Percentiles rank a stretch among this genome's conserved stretches.
Conservation (phyloP, 2,888 invertebrate species). For the Parnassius apollo region DNA sequence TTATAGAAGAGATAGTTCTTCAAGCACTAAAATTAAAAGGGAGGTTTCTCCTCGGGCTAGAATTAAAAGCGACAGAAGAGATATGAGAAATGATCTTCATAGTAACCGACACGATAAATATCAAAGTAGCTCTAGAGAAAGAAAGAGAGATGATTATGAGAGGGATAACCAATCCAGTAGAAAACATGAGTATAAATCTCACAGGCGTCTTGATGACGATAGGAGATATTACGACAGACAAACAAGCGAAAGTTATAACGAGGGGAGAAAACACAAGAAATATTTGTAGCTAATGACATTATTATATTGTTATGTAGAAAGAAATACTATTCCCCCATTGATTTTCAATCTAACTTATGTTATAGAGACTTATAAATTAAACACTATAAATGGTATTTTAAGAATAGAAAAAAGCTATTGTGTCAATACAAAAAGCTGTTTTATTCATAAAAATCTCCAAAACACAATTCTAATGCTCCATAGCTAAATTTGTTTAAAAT, state of each 20-base stretch:
- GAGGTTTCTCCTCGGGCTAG: not conserved
- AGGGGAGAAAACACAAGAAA: conserved; percentile 6
- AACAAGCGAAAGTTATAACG: conserved; percentile 2
- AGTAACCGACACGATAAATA: not conserved
- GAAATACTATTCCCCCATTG: conserved; percentile 1
- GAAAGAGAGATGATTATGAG: not conserved
- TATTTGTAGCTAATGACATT: conserved; percentile 11
- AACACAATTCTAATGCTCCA: too few species aligned
- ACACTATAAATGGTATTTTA: too few species aligned
- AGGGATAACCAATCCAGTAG: not conserved
- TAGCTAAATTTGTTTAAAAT: too few species aligned
- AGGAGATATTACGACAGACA: conserved; percentile 1
- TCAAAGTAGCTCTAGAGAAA: not conserved
- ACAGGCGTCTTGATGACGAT: not conserved
- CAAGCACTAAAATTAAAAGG: too few species aligned
- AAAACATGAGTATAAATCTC: not conserved
- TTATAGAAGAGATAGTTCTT: not conserved
- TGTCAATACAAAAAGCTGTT: too few species aligned
- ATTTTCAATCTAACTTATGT: not conserved
- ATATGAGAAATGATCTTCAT: not conserved
- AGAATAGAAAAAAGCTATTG: too few species aligned
- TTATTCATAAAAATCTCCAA: too few species aligned
- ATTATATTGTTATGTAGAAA: conserved; percentile 11
- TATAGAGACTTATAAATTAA: too few species aligned
- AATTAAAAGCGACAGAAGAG: not conserved